Evolutionary conservation across 2,888 invertebrate species (phyloP).

Genomic region (Drosophila nr. perissopoda): DNA sequence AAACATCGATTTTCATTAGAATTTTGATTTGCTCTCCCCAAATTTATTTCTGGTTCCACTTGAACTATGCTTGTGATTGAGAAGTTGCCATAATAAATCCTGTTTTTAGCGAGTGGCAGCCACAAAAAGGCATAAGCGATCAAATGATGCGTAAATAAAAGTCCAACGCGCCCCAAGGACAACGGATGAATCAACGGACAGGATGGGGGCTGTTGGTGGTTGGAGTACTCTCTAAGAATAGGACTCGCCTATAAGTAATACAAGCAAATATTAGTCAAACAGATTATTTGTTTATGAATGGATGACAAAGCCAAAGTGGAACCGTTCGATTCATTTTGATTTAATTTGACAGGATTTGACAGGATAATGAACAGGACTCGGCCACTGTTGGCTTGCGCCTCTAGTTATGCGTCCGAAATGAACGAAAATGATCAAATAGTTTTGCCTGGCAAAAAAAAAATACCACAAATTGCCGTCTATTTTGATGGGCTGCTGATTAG

Average conservation of each 20-base stretch:
- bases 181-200: background rate
- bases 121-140: slow-evolving; percentile 26
- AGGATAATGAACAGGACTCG: slow-evolving; percentile 17
- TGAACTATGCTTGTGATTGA: slow-evolving; percentile 61
- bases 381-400: slow-evolving; percentile 5
- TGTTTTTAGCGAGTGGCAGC: slow-evolving; percentile 55
- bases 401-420: background rate
- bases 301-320: slow-evolving; percentile 17
- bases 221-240: slow-evolving; percentile 33
- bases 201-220: background rate
- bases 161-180: slow-evolving; percentile 15
- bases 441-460: slow-evolving; percentile 20
- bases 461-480: slow-evolving; percentile 22
- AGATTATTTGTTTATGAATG: slow-evolving; percentile 52
- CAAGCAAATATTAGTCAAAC: slow-evolving; percentile 51
- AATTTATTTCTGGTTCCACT: slow-evolving; percentile 46
- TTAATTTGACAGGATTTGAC: slow-evolving; percentile 48
- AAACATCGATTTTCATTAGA: slow-evolving; percentile 21
- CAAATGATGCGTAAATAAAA: slow-evolving; percentile 68
- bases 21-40: slow-evolving; percentile 16
- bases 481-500: slow-evolving; percentile 51
- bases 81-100: slow-evolving; percentile 67
- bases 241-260: slow-evolving; percentile 37
- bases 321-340: slow-evolving; percentile 45
- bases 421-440: slow-evolving; percentile 48